These are phyloP conservation scores for Ceratina calcarata DNA, from an alignment of 1,140 invertebrate genomes.

Conservation along the genomic window DNA sequence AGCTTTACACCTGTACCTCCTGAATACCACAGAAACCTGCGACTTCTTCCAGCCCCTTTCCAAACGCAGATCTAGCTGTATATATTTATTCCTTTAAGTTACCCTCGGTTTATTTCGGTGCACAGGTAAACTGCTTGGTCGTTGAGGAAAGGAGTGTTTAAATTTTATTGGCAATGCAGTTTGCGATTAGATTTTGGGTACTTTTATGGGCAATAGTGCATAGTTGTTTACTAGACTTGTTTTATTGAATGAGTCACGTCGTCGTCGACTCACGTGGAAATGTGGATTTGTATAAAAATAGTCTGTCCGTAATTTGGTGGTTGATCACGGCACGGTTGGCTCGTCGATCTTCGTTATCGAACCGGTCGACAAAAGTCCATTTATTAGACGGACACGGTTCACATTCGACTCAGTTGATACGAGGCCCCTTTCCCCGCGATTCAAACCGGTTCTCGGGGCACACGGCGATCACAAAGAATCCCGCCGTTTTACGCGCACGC, in stretches of 20 bases:
- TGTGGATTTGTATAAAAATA: no score
- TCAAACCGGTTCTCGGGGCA: constrained; percentile 65
- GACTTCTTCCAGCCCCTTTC: neutral
- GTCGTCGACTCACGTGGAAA: no score
- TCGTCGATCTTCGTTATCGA: constrained; percentile 32
- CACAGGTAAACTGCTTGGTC: no score
- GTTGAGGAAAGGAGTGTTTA: no score
- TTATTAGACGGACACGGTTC: constrained; percentile 58
- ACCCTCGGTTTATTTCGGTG: no score
- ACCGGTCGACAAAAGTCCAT: constrained; percentile 41
- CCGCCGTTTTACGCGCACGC: constrained; percentile 48
- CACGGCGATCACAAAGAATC: constrained; percentile 66
- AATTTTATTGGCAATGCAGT: no score
- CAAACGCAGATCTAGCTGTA: neutral
- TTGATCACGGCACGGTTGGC: neutral
- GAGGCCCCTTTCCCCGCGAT: constrained; percentile 39
- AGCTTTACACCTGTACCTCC: constrained; percentile 34
- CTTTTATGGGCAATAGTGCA: no score
- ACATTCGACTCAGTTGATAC: constrained; percentile 54
- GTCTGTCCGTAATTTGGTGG: no score
- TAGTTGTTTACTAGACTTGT: no score
- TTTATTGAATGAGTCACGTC: no score
- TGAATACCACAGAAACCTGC: neutral
- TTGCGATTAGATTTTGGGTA: no score
- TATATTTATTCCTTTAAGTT: neutral